Percentiles rank a stretch among this genome's conserved stretches.
Evolutionary conservation across 1,140 invertebrate genomes (phyloP).

Genomic region (Tribolium castaneum): DNA sequence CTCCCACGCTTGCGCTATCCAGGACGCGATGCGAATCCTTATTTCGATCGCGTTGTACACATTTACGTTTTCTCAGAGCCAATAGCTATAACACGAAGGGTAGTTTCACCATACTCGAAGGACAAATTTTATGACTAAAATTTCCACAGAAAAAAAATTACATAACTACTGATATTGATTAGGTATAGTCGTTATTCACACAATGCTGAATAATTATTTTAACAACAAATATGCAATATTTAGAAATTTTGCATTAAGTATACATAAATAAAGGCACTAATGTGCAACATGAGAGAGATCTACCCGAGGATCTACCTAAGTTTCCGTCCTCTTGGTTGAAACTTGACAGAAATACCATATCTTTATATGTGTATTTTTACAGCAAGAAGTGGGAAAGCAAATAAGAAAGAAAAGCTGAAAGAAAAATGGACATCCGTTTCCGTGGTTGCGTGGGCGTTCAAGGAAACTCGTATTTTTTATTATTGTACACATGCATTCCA

Average conservation of each 20-base stretch:
- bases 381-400: conserved; percentile 35
- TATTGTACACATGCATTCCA: not conserved
- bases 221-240: too few species aligned
- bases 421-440: conserved; percentile 35
- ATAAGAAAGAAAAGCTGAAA: conserved; percentile 17
- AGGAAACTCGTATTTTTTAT: conserved; percentile 17
- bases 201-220: too few species aligned
- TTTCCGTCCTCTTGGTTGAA: not conserved
- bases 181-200: too few species aligned
- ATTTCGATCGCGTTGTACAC: conserved; percentile 47
- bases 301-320: not conserved
- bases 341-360: not conserved
- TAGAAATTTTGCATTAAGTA: too few species aligned
- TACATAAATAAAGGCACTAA: too few species aligned
- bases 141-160: too few species aligned
- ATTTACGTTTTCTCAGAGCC: conserved; percentile 24
- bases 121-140: too few species aligned
- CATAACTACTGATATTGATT: too few species aligned
- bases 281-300: not conserved
- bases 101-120: not conserved
- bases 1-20: conserved; percentile 38
- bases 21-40: conserved; percentile 43
- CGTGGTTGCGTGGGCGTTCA: conserved; percentile 7
- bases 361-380: not conserved
- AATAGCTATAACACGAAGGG: conserved; percentile 3